These are phyloP conservation scores for Clostera curtula DNA, from an alignment of 2,888 invertebrate species.

Conservation along the genomic window DNA sequence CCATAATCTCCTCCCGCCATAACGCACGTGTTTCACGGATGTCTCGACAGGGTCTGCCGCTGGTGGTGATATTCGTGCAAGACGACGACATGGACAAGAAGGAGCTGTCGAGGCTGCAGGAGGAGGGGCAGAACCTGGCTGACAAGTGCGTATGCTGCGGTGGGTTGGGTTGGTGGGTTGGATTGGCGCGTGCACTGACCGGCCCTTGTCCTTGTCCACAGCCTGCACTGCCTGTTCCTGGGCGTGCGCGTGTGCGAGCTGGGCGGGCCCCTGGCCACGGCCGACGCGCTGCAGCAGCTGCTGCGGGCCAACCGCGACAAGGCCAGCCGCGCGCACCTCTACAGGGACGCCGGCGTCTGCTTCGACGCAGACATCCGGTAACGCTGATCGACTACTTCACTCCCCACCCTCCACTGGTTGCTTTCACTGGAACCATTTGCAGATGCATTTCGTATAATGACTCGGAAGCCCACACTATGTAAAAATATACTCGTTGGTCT, in stretches of 20 bases:
- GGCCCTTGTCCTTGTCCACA: conserved; percentile 46
- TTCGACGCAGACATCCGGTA: conserved; percentile 89
- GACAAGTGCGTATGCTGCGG: conserved; percentile 84
- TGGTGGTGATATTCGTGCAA: conserved; percentile 93
- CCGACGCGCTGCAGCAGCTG: conserved; percentile 83
- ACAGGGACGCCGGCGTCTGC: conserved; percentile 84
- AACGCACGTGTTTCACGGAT: too few relatives aligned
- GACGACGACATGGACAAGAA: conserved; percentile 88
- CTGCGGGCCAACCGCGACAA: conserved; percentile 86
- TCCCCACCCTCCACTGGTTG: too few relatives aligned
- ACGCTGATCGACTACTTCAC: too few relatives aligned
- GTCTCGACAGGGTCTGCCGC: conserved; percentile 78
- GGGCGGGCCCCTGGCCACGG: conserved; percentile 78
- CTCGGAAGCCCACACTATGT: too few relatives aligned
- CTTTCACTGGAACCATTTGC: too few relatives aligned
- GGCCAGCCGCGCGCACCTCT: conserved; percentile 84
- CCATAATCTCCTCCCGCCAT: too few relatives aligned
- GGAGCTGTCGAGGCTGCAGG: conserved; percentile 87
- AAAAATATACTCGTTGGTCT: too few relatives aligned
- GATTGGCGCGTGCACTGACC: too few relatives aligned
- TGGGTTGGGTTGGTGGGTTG: too few relatives aligned
- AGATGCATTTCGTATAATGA: too few relatives aligned
- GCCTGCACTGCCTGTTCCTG: conserved; percentile 90
- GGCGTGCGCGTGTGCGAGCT: conserved; percentile 82
- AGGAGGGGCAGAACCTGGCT: conserved; percentile 92